Base-by-base conservation (phyloP, 2,113 vertebrate species). In the Cephalophus harveyi region DNA sequence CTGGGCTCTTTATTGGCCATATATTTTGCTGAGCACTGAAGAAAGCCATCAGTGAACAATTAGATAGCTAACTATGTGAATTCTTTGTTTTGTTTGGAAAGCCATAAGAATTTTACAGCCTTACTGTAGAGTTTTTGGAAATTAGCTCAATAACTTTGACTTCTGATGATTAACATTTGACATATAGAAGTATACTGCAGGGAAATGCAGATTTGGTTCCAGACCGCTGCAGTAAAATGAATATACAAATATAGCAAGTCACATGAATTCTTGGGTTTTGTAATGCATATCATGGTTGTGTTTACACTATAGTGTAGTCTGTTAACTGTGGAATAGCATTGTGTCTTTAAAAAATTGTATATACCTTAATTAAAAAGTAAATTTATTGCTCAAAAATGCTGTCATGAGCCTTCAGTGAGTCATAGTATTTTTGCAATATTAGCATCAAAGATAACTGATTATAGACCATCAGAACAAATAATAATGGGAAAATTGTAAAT, bases 51-150 rank as follows among this genome's bases (percentile, higher is more conserved):
- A 89, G 76, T 67, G 74, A 86, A 79, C 27, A 60, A 17, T 55
- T 87, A 88, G 67, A 33, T 87, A 36, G 30, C 78, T 54, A 43
- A 93, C 40, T 83, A n/a, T 55, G 7, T 87, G 50, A 46, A 79
- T 78, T 88, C 76, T 55, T 83, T 16, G 64, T 97, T 92, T 78
- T 36, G 87, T 97, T 96, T 90, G 9, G 46, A 88, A 88, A 88
- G n/a, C 57, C 4, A 2, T 84, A 83, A 76, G n/a, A 83, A 87
- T 76, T 67, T 89, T 96, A n/a, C 86, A 30, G 87, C 27, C 15
- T 83, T 21, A 52, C 1, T 92, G 15, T 94, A 82, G 94, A 17
- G 30, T 43, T 92, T 96, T 92, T 50, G 15, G 11, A 79, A 88
- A 93, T 93, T 48, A 74, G 67, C 6, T 83, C 28, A 84, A 0